Percentiles rank a stretch among this genome's conserved stretches.
phyloP scores from a whole-genome alignment of 1,140 invertebrate genomes.

The Macrosteles quadrilineatus region DNA sequence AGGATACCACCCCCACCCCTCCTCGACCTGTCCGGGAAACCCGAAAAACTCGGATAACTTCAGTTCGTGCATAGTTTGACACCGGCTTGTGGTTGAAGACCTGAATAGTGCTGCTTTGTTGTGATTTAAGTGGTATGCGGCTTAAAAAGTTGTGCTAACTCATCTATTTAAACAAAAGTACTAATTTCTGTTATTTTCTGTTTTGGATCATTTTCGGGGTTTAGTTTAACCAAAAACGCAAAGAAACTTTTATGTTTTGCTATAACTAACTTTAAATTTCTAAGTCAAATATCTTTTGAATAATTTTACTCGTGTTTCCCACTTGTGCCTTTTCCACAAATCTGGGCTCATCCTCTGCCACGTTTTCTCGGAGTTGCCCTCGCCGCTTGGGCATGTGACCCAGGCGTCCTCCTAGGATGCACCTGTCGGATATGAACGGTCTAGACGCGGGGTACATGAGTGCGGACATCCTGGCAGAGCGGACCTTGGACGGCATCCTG shows the following conservation, averaged over 20 bases:
- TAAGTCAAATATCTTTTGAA: too few relatives aligned
- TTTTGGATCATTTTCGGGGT: too few relatives aligned
- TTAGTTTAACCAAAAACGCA: too few relatives aligned
- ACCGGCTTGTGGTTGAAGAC: conserved; percentile 8
- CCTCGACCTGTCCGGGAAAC: conserved; percentile 5
- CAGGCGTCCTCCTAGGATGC: conserved; percentile 50
- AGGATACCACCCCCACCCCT: conserved; percentile 25
- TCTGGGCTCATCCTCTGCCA: conserved; percentile 29
- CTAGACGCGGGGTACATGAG: conserved; percentile 54
- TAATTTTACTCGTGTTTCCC: too few relatives aligned
- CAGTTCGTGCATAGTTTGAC: conserved; percentile 10
- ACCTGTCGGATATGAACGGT: conserved; percentile 45
- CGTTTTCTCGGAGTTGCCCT: conserved; percentile 46
- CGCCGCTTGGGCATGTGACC: conserved; percentile 45
- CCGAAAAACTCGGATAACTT: conserved; percentile 43
- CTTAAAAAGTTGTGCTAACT: too few relatives aligned
- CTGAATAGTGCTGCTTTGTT: too few relatives aligned
- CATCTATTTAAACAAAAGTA: too few relatives aligned
- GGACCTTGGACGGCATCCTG: conserved; percentile 75
- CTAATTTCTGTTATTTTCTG: too few relatives aligned
- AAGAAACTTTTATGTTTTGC: too few relatives aligned
- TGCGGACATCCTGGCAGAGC: conserved; percentile 80
- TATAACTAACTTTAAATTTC: too few relatives aligned
- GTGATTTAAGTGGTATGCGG: too few relatives aligned
- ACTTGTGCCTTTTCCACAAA: too few relatives aligned